These are phyloP conservation scores for Ceratoteleas bidentatus DNA, from an alignment of 1,140 invertebrate species.

Conservation along the genomic window DNA sequence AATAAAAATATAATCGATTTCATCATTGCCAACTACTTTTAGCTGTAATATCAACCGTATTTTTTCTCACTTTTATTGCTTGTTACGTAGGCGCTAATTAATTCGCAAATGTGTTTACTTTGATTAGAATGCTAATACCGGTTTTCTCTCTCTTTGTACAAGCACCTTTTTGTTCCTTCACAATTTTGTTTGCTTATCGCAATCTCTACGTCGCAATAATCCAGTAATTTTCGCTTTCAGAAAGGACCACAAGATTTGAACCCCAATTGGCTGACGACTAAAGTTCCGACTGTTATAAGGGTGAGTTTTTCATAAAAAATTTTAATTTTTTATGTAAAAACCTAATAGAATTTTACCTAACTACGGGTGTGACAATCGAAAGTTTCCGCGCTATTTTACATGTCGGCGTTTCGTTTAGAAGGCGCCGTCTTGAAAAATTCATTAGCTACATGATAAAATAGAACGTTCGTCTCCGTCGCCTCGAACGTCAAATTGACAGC, in stretches of 20 bases:
- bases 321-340: not conserved
- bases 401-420: not conserved
- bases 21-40: not conserved
- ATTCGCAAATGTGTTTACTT: slow-evolving; percentile 26
- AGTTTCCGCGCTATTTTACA: not conserved
- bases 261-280: slow-evolving; percentile 77
- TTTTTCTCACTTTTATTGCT: slow-evolving; percentile 21
- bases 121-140: slow-evolving; percentile 25
- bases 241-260: slow-evolving; percentile 79
- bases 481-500: slow-evolving; percentile 24
- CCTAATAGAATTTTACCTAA: too few relatives aligned
- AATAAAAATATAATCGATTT: not conserved
- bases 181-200: not conserved
- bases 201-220: not conserved
- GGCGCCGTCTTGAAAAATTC: not conserved
- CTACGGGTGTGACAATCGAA: not conserved
- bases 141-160: not conserved
- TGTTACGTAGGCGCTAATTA: slow-evolving; percentile 12
- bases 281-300: slow-evolving; percentile 74
- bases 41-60: not conserved
- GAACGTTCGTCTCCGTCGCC: not conserved
- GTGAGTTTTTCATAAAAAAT: slow-evolving; percentile 68
- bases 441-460: slow-evolving; percentile 4
- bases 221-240: slow-evolving; percentile 69
- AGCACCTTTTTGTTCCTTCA: not conserved